phyloP scores from a whole-genome alignment of 2,113 vertebrate species.

The Podarcis muralis region DNA sequence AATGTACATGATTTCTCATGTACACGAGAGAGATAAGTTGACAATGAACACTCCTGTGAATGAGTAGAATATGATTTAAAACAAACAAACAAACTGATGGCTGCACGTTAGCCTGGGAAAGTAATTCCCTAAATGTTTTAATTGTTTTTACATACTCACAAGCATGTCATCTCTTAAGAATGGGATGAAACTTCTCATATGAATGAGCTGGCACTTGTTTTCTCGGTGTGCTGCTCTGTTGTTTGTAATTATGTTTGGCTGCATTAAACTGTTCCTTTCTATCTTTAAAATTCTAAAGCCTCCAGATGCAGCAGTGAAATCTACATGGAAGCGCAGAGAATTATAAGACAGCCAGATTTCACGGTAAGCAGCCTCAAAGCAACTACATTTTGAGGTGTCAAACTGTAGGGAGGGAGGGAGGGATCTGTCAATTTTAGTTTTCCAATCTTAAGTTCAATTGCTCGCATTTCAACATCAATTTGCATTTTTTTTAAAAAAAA shows the following conservation, averaged over 20 bases:
- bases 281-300: background rate
- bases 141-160: background rate
- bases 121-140: background rate
- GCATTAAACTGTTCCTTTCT: background rate
- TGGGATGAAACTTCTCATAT: background rate
- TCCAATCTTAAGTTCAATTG: no score
- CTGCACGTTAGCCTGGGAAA: background rate
- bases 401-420: no score
- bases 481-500: no score
- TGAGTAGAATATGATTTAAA: constrained; percentile 18
- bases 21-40: constrained; percentile 33
- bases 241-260: background rate
- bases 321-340: background rate
- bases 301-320: background rate
- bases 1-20: constrained; percentile 20
- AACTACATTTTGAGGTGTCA: background rate
- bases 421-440: no score
- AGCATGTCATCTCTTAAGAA: background rate
- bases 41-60: constrained; percentile 12
- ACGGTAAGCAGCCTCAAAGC: background rate
- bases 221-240: background rate
- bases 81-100: background rate
- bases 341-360: background rate
- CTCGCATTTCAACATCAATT: no score
- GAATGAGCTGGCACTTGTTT: background rate